Evolutionary conservation across 1,140 invertebrate species (phyloP), one percentile per base, ranked within the genome.

Genomic region (Wiebesia pumilae): DNA sequence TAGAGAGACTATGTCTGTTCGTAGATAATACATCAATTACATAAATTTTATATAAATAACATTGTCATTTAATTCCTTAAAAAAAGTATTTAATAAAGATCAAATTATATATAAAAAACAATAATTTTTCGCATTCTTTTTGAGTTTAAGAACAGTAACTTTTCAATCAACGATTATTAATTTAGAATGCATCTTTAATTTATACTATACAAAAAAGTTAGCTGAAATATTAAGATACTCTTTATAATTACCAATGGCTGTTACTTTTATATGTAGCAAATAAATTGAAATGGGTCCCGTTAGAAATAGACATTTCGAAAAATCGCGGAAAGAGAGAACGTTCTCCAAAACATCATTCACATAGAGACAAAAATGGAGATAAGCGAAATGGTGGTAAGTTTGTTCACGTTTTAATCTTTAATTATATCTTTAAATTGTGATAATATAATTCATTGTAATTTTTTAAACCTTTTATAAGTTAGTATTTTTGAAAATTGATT

Each of bases 231-330:
- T 69, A 69, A 35, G 2, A 30, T 69, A 35, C 67, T n/a, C 43
- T 75, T 75, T 24, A 43, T 51, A 43, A n/a, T 38, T 10, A 43
- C 73, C 14, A 47, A 24, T 77, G 3, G n/a, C 30, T n/a, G 81
- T 87, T 43, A 16, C 73, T n/a, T 81, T 85, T 78, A 89, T 83
- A 83, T 73, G 1, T 91, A 95, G 95, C 94, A 80, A 95, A 94
- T 77, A 97, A 96, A 91, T 95, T 96, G 88, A 97, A 96, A 93
- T 97, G 97, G 97, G 95, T 97, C 71, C 96, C 96, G 38, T 91
- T 97, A 79, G 96, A 96, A 89, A 96, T 97, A 84, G 96, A 97
- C 88, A 88, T 96, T 86, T 91, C 94, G 7, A 96, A 96, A 90
- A 93, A 90, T 77, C 90, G 92, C 83, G 90, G 91, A 24, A 93